phyloP scores from a whole-genome alignment of 2,113 vertebrate genomes.

The Cyanistes caeruleus region DNA sequence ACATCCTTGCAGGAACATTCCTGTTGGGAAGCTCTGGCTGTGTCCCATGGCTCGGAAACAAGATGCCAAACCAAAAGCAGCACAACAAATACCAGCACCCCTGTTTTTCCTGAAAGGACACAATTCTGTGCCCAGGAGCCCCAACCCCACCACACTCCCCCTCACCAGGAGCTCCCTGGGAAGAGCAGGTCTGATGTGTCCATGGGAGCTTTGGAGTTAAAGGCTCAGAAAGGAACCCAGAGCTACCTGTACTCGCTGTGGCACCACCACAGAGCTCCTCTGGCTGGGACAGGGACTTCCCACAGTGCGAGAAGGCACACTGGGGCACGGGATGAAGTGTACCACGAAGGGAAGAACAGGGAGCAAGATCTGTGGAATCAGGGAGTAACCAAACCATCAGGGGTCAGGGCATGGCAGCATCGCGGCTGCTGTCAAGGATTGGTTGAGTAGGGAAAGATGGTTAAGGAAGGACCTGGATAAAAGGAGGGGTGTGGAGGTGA shows the following conservation, averaged over 20 bases:
- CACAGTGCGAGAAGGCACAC: accelerated
- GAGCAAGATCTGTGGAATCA: accelerated
- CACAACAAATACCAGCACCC: background rate
- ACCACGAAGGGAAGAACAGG: background rate
- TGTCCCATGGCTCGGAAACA: accelerated
- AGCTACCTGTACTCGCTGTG: background rate
- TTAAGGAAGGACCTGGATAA: background rate
- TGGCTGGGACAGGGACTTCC: background rate
- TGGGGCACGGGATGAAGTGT: background rate
- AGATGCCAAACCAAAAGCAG: background rate
- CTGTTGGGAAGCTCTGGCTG: background rate
- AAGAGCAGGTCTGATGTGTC: background rate
- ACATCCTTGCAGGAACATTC: background rate
- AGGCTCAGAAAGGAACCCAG: background rate
- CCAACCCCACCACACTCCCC: background rate
- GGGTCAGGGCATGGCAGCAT: background rate
- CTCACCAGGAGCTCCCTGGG: background rate
- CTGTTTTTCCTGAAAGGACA: background rate
- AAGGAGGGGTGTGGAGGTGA: background rate
- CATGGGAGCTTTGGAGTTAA: background rate
- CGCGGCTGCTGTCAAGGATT: accelerated
- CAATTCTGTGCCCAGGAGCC: background rate
- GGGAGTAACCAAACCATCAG: background rate
- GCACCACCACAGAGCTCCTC: background rate
- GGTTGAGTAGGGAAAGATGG: background rate